These are phyloP conservation scores for Psittacus erithacus DNA, from an alignment of 2,113 vertebrate genomes.

Conservation along the genomic window DNA sequence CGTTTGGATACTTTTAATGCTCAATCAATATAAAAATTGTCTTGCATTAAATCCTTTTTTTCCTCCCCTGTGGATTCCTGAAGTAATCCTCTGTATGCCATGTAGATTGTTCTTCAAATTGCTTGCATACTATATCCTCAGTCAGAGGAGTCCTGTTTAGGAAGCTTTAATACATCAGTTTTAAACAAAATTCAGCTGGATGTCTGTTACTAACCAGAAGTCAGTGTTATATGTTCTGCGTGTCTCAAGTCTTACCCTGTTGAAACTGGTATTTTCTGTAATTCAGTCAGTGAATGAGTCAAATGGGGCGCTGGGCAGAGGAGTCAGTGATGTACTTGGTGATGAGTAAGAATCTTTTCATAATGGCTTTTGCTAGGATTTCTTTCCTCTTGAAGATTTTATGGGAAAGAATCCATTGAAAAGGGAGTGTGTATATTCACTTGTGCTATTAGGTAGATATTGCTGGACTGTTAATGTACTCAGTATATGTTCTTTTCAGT, in stretches of 20 bases:
- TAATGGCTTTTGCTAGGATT: neutral
- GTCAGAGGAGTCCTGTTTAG: neutral
- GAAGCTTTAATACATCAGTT: neutral
- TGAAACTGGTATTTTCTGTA: neutral
- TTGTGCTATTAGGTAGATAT: neutral
- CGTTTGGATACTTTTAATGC: constrained; percentile 32
- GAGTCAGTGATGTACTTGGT: neutral
- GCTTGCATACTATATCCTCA: neutral
- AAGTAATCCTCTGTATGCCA: constrained; percentile 11
- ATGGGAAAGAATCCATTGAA: neutral
- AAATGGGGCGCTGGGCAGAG: neutral
- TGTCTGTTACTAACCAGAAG: neutral
- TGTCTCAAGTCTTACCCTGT: neutral
- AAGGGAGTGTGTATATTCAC: neutral
- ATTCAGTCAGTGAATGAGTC: neutral
- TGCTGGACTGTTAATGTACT: neutral
- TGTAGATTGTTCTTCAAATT: neutral
- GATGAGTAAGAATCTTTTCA: neutral
- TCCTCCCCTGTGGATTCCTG: neutral
- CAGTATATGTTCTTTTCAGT: neutral
- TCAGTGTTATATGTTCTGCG: neutral
- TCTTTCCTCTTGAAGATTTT: neutral
- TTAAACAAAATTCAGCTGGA: neutral
- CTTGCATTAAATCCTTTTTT: constrained; percentile 19
- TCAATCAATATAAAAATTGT: constrained; percentile 48